These are phyloP conservation scores for Spialia ferax DNA, from an alignment of 2,888 invertebrate species.

Conservation along the genomic window DNA sequence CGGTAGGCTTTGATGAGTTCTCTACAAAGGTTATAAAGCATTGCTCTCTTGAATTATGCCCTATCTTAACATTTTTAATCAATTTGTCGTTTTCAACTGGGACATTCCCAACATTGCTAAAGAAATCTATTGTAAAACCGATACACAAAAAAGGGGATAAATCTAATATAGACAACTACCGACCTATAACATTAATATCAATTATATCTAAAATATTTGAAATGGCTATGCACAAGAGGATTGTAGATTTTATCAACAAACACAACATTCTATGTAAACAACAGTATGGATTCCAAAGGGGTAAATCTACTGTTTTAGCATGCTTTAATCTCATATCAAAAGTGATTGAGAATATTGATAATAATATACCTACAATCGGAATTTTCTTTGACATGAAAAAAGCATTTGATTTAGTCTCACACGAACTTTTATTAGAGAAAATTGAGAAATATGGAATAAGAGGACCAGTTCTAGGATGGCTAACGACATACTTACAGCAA, in stretches of 20 bases:
- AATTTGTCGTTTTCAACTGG: conserved; percentile 20
- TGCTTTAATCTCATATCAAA: conserved; percentile 21
- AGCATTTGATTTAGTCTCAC: conserved; percentile 37
- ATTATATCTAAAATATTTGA: conserved; percentile 19
- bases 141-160: conserved; percentile 13
- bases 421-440: not conserved
- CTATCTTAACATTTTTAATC: conserved; percentile 5
- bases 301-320: conserved; percentile 23
- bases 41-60: conserved; percentile 3
- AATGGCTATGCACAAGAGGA: conserved; percentile 8
- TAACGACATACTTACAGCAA: not conserved
- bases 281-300: conserved; percentile 35
- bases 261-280: conserved; percentile 12
- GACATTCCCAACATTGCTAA: conserved; percentile 1
- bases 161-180: conserved; percentile 10
- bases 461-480: not conserved
- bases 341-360: conserved; percentile 18
- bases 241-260: conserved; percentile 17
- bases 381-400: conserved; percentile 40
- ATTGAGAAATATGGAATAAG: not conserved
- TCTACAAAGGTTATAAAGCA: conserved; percentile 12
- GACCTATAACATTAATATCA: conserved; percentile 2
- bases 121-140: conserved; percentile 11
- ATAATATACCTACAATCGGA: not conserved
- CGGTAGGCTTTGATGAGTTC: conserved; percentile 17